These are phyloP conservation scores for Enteromius mattozi DNA, from an alignment of 2,797 vertebrate species.

Conservation along the genomic window DNA sequence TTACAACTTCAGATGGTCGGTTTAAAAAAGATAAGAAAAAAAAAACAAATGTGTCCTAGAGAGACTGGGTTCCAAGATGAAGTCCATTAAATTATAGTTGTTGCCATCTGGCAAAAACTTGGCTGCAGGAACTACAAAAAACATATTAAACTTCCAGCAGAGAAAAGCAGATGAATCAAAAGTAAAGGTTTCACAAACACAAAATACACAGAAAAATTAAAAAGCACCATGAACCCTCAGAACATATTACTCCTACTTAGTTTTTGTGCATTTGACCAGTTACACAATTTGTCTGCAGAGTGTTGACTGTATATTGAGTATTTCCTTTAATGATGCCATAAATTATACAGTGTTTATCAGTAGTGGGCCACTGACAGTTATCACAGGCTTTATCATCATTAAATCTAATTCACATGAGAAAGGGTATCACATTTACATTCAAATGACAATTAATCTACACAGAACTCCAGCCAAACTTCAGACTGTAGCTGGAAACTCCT, in stretches of 20 bases:
- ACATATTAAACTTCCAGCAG: conserved; percentile 3
- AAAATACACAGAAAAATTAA: conserved; percentile 15
- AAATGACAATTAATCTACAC: background rate
- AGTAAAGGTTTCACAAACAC: conserved; percentile 21
- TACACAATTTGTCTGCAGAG: background rate
- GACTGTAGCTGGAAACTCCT: background rate
- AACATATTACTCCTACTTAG: background rate
- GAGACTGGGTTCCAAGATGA: conserved; percentile 7
- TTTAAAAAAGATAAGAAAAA: conserved; percentile 8
- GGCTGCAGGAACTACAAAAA: conserved; percentile 42
- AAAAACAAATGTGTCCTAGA: conserved; percentile 14
- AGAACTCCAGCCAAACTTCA: background rate
- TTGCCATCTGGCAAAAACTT: conserved; percentile 56
- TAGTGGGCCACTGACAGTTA: background rate
- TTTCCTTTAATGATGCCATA: background rate
- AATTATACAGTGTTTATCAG: background rate
- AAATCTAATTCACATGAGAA: background rate
- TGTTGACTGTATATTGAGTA: background rate
- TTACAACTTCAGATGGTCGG: conserved; percentile 13
- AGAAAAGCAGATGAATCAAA: conserved; percentile 41
- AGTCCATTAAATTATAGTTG: conserved; percentile 31
- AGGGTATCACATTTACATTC: background rate
- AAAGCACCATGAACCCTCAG: background rate
- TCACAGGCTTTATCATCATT: background rate
- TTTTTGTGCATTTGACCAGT: background rate